Percentiles rank a stretch among this genome's conserved stretches.
Evolutionary conservation across 2,113 vertebrate genomes (phyloP).

Genomic region (Okapia johnstoni): DNA sequence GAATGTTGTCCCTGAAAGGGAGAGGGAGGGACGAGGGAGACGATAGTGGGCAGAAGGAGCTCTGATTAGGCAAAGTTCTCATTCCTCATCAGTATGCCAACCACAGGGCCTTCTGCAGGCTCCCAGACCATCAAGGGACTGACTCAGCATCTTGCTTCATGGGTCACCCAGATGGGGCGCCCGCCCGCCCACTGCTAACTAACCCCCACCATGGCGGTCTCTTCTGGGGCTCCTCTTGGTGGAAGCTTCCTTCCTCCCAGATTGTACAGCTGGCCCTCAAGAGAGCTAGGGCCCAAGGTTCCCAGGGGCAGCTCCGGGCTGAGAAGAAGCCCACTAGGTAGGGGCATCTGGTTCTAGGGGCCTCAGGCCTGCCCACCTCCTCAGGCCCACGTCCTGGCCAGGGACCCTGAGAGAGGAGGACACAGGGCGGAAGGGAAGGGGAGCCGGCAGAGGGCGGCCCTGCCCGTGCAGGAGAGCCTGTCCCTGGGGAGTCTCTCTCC

Average conservation of each 20-base stretch:
- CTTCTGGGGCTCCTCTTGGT: not conserved
- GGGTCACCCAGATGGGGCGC: too few species aligned
- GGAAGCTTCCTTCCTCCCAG: not conserved
- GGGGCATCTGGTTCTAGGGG: too few species aligned
- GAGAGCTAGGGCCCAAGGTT: not conserved
- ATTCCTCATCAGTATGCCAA: not conserved
- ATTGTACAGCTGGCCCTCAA: not conserved
- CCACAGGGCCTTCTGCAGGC: not conserved
- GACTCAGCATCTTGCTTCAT: not conserved
- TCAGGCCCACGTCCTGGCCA: not conserved
- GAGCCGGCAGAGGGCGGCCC: constrained; percentile 11
- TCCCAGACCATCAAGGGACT: not conserved
- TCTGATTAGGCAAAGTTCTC: not conserved
- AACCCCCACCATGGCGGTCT: not conserved
- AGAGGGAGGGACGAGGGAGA: not conserved
- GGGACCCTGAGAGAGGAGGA: not conserved
- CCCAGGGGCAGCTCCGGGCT: not conserved
- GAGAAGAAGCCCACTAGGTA: not conserved
- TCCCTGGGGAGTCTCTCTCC: constrained; percentile 55
- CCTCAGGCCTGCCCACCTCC: not conserved
- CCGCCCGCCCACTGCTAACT: not conserved
- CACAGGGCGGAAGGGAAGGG: not conserved
- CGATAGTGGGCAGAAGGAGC: too few species aligned
- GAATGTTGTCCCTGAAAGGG: not conserved
- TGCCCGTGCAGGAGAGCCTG: not conserved